Evolutionary conservation across 2,113 vertebrate genomes (phyloP), one percentile per base, ranked within the genome.

Genomic region (Dromiciops gliroides): DNA sequence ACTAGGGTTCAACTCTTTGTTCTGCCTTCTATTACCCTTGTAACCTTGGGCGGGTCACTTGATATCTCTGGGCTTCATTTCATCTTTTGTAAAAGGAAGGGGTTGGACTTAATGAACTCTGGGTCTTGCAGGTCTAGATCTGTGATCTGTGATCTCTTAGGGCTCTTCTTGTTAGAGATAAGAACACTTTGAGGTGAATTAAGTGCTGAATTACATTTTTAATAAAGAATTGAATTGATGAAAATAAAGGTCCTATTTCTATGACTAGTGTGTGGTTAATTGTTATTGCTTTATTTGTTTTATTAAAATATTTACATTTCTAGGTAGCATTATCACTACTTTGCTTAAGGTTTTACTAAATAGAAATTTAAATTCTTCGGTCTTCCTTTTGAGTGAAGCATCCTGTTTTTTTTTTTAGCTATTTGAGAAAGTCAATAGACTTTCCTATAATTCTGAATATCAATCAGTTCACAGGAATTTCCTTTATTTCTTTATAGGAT

Each of bases 401-500:
- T 6, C 2, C 14, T 67, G 31, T n/a, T 67, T 67, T 67, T 67
- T 67, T 14, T 16, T n/a, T 67, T 12, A 19, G n/a, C 37, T 83
- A 1, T 83, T 83, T 83, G 67, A 83, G 37, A 90, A 52, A 50
- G 22, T 94, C 52, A 94, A 93, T 95, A 96, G 28, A 47, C 51
- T 88, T 3, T 1, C 50, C 51, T 75, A 25, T 47, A 23, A 83
- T 97, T 24, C 53, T 51, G 22, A 47, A 67, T 91, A 90, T 95
- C 1, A 89, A 83, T 96, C 1, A 89, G 0, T 89, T 37, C 3
- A 1, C 26, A 31, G 60, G 90, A 50, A 83, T 94, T 96, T 92
- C 37, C 31, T 91, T 95, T 93, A n/a, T 89, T 96, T 89, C 83
- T 91, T 95, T 51, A 56, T 89, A 92, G 91, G 24, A 96, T 8